These are phyloP conservation scores for Drosophila maculinotata DNA, from an alignment of 2,888 invertebrate species.

Conservation along the genomic window DNA sequence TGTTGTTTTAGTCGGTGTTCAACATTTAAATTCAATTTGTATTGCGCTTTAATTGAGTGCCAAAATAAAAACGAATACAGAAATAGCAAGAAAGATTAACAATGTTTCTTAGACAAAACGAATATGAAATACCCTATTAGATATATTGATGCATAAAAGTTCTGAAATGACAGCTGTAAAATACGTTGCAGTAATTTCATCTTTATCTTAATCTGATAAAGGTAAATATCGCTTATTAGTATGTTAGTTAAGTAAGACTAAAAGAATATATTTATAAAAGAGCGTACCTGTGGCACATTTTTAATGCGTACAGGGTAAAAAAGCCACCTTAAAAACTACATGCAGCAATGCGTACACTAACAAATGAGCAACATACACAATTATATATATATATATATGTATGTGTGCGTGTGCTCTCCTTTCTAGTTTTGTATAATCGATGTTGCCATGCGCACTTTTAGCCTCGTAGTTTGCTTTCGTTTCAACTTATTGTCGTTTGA, in stretches of 20 bases:
- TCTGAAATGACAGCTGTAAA: too few species aligned
- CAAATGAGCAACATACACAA: constrained; percentile 5
- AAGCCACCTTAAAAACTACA: constrained; percentile 2
- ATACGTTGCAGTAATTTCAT: too few species aligned
- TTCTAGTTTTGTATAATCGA: constrained; percentile 59
- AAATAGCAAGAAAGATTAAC: not conserved
- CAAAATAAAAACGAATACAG: constrained; percentile 4
- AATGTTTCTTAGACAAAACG: not conserved
- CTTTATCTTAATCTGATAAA: too few species aligned
- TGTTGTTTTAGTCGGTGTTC: constrained; percentile 24
- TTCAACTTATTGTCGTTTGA: constrained; percentile 1
- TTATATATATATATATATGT: too few species aligned
- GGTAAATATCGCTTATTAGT: too few species aligned
- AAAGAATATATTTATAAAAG: too few species aligned
- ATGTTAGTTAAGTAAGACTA: too few species aligned
- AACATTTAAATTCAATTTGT: constrained; percentile 53
- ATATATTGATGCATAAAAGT: not conserved
- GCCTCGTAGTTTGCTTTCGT: constrained; percentile 18
- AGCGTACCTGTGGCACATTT: too few species aligned
- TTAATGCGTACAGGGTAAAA: not conserved
- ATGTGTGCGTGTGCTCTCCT: constrained; percentile 36
- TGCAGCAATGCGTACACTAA: constrained; percentile 35
- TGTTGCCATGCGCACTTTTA: constrained; percentile 56
- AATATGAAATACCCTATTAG: not conserved
- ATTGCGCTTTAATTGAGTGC: constrained; percentile 7